Conservation (phyloP, 1,140 invertebrate species). For the Drosophila setifemur region DNA sequence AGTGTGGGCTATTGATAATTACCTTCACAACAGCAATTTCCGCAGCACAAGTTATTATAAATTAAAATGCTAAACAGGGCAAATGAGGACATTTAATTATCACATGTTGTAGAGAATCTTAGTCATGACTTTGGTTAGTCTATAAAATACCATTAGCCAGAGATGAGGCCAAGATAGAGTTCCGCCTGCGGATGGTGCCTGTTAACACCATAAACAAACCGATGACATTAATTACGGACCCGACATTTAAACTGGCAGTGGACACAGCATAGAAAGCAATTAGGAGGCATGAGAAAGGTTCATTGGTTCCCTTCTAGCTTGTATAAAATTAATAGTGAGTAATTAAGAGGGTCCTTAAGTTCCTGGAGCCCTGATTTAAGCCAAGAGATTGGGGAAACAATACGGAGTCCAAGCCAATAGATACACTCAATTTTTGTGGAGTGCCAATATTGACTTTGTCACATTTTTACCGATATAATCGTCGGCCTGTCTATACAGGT, state of each 20-base stretch:
- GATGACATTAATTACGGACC: constrained; percentile 73
- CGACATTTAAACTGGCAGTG: constrained; percentile 25
- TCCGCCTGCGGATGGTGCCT: constrained; percentile 17
- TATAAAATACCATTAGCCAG: constrained; percentile 2
- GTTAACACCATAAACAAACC: constrained; percentile 70
- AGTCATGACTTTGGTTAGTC: constrained; percentile 19
- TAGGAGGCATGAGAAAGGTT: background rate
- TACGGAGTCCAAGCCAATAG: too few species aligned
- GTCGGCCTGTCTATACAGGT: constrained; percentile 9
- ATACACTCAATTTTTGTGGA: constrained; percentile 43
- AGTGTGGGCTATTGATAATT: constrained; percentile 23
- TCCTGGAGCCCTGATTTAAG: constrained; percentile 59
- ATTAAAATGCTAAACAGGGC: constrained; percentile 73
- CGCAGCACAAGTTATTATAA: constrained; percentile 65
- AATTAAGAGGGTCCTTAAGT: constrained; percentile 68
- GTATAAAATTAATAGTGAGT: constrained; percentile 80
- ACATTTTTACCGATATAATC: constrained; percentile 20
- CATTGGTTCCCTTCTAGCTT: constrained; percentile 4
- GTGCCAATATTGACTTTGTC: constrained; percentile 60
- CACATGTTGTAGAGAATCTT: constrained; percentile 60
- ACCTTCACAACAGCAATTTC: constrained; percentile 7
- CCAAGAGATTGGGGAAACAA: too few species aligned
- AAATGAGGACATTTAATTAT: constrained; percentile 73
- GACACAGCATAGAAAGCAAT: constrained; percentile 18
- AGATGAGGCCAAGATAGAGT: background rate